phyloP scores from a whole-genome alignment of 1,140 invertebrate genomes.

The Ceratina calcarata region DNA sequence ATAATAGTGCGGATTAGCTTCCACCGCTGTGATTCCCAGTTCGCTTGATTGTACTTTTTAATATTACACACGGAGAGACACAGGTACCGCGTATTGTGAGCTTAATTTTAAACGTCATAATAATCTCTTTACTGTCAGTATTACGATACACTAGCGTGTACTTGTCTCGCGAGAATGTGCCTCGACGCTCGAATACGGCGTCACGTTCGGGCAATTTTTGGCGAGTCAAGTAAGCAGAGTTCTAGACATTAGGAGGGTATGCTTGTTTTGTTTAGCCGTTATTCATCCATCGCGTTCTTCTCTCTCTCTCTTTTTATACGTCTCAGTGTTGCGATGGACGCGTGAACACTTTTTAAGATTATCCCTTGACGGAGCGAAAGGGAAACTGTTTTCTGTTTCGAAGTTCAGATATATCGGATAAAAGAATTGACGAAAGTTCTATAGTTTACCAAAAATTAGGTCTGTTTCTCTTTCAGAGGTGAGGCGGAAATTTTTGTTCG shows the following conservation, averaged over 20 bases:
- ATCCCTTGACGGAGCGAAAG: background rate
- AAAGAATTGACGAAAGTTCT: background rate
- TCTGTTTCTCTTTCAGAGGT: conserved; percentile 12
- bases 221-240: conserved; percentile 68
- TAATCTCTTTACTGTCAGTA: conserved; percentile 80
- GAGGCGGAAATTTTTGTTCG: conserved; percentile 23
- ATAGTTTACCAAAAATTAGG: background rate
- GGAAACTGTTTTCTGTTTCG: background rate
- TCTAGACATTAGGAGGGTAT: conserved; percentile 55
- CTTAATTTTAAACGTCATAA: conserved; percentile 67
- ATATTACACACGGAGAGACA: background rate
- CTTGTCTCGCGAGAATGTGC: conserved; percentile 69
- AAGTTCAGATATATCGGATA: background rate
- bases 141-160: conserved; percentile 76
- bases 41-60: background rate
- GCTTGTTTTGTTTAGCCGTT: conserved; percentile 37
- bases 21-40: no score
- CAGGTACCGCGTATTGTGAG: conserved; percentile 33
- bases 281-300: background rate
- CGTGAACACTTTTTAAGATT: background rate
- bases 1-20: no score
- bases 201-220: conserved; percentile 37
- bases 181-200: conserved; percentile 29
- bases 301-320: background rate
- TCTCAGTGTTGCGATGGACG: background rate